Conservation (phyloP, 2,888 invertebrate genomes). For the Phyllotreta striolata region DNA sequence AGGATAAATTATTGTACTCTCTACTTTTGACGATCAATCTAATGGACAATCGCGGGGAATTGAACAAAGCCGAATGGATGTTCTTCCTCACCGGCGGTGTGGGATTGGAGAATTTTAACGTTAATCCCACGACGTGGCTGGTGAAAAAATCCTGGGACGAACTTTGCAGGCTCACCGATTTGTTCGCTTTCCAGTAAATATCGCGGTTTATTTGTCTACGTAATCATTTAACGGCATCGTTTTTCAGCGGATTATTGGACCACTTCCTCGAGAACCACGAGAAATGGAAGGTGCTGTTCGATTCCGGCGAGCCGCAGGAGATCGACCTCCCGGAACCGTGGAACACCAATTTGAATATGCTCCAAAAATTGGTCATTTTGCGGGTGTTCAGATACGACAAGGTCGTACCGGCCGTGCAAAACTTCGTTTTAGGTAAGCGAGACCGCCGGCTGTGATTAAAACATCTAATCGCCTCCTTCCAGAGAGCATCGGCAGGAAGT, state of each 20-base stretch:
- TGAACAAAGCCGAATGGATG: conserved; percentile 77
- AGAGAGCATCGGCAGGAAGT: conserved; percentile 78
- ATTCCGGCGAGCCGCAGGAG: conserved; percentile 77
- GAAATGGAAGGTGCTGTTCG: conserved; percentile 79
- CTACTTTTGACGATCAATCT: conserved; percentile 77
- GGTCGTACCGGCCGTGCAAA: conserved; percentile 79
- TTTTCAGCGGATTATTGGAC: conserved; percentile 68
- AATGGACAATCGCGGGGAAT: conserved; percentile 66
- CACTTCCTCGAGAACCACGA: conserved; percentile 67
- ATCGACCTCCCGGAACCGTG: conserved; percentile 75
- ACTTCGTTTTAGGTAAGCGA: conserved; percentile 49
- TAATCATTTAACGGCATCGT: conserved; percentile 41
- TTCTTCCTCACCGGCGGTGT: conserved; percentile 89
- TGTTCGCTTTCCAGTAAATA: conserved; percentile 52
- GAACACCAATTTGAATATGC: conserved; percentile 67
- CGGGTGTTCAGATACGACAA: conserved; percentile 89
- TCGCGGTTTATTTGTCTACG: neutral
- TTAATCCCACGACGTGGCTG: conserved; percentile 77
- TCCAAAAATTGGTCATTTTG: conserved; percentile 81
- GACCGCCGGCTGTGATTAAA: too few species aligned
- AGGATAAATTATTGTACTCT: conserved; percentile 92
- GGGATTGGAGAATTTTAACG: conserved; percentile 76
- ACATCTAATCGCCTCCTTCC: too few species aligned
- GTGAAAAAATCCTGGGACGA: conserved; percentile 80
- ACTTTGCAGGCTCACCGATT: conserved; percentile 70